Conservation (phyloP, 92 coral and sea anemone genomes). For the Galaxea fascicularis region DNA sequence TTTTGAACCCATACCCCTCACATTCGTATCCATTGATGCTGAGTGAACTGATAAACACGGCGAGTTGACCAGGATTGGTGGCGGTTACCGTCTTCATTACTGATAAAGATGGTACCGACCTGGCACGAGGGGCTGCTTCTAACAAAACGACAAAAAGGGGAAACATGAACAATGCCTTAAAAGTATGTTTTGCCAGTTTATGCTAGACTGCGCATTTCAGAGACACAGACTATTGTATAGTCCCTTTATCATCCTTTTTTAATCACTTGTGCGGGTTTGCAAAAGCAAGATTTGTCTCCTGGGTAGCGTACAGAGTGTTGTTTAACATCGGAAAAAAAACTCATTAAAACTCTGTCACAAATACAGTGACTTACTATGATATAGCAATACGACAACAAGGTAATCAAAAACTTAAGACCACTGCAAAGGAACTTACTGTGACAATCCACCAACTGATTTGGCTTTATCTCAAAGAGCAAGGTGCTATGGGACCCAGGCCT, state of each 20-base stretch:
- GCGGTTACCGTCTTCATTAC: slow-evolving; percentile 96
- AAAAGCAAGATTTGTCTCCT: no score
- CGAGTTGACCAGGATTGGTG: slow-evolving; percentile 96
- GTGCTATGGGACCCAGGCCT: slow-evolving; percentile 92
- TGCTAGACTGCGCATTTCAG: no score
- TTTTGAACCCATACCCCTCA: slow-evolving; percentile 98
- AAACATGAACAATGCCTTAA: background rate
- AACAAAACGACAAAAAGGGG: background rate
- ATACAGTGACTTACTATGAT: background rate
- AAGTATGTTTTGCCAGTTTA: no score
- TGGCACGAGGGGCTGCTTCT: slow-evolving; percentile 83
- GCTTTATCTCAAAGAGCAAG: slow-evolving; percentile 84
- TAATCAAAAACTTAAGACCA: background rate
- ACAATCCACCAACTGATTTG: slow-evolving; percentile 88
- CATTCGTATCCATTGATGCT: slow-evolving; percentile 95
- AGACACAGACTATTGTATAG: no score
- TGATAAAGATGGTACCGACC: slow-evolving; percentile 76
- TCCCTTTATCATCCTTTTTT: no score
- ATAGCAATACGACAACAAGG: background rate
- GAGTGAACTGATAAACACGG: slow-evolving; percentile 90
- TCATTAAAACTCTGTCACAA: no score
- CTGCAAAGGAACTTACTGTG: slow-evolving; percentile 72
- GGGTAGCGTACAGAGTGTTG: no score
- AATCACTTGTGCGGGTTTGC: no score
- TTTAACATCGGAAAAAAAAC: no score